Conservation (phyloP, 2,797 vertebrate species). For the Serranus cabrilla region DNA sequence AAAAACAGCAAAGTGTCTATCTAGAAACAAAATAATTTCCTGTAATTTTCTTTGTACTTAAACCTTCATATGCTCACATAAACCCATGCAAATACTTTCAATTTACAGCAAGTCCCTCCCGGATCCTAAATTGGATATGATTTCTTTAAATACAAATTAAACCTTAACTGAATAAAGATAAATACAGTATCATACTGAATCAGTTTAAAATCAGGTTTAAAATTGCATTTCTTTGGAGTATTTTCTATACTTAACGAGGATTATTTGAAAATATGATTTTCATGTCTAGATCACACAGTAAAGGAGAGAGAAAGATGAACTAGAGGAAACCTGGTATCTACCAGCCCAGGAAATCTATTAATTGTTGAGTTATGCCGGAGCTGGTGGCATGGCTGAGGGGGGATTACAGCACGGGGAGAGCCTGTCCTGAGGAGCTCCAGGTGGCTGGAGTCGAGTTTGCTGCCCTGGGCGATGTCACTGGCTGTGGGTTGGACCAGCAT, state of each 20-base stretch:
- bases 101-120: neutral
- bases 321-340: slow-evolving; percentile 82
- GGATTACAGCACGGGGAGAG: slow-evolving; percentile 35
- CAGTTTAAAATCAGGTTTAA: neutral
- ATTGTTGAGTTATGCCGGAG: slow-evolving; percentile 85
- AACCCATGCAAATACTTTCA: neutral
- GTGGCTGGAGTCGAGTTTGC: slow-evolving; percentile 81
- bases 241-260: neutral
- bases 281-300: neutral
- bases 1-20: neutral
- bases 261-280: slow-evolving; percentile 7
- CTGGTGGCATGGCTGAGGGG: slow-evolving; percentile 43
- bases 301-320: slow-evolving; percentile 53
- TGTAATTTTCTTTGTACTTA: neutral
- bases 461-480: slow-evolving; percentile 54
- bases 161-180: neutral
- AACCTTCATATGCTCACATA: neutral
- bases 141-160: slow-evolving; percentile 11
- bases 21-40: neutral
- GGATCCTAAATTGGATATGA: neutral
- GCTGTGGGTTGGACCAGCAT: slow-evolving; percentile 54
- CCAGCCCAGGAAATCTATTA: slow-evolving; percentile 85
- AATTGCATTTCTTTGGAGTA: neutral
- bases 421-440: slow-evolving; percentile 87
- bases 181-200: neutral